These are phyloP conservation scores for Melieria picta DNA, from an alignment of 2,888 invertebrate species.

Conservation along the genomic window DNA sequence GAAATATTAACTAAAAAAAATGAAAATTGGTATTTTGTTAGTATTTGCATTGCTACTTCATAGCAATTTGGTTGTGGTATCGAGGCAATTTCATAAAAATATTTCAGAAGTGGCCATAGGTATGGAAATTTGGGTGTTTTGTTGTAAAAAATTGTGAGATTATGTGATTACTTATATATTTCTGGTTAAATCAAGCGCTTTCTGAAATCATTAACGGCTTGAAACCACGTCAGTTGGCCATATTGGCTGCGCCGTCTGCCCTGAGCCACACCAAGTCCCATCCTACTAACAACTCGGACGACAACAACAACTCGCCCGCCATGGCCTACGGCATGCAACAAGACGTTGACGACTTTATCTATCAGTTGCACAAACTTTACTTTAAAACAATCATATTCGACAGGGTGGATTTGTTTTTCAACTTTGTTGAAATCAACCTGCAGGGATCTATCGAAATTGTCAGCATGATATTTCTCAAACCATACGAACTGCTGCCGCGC, in stretches of 20 bases:
- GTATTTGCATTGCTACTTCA: background rate
- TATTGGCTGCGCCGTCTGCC: slow-evolving; percentile 47
- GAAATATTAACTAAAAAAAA: slow-evolving; percentile 14
- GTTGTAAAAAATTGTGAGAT: too few species aligned
- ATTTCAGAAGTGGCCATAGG: slow-evolving; percentile 57
- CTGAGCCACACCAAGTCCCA: slow-evolving; percentile 8
- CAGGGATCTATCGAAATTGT: slow-evolving; percentile 60
- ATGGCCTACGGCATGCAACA: slow-evolving; percentile 38
- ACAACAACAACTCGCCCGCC: background rate
- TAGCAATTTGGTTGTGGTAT: slow-evolving; percentile 5
- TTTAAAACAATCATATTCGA: slow-evolving; percentile 61
- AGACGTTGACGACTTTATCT: slow-evolving; percentile 60
- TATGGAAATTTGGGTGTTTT: slow-evolving; percentile 20
- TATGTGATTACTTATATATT: background rate
- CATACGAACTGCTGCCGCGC: slow-evolving; percentile 52
- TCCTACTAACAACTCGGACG: background rate
- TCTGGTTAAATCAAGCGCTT: slow-evolving; percentile 49
- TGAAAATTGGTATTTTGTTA: slow-evolving; percentile 17
- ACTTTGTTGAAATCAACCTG: slow-evolving; percentile 58
- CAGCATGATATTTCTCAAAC: slow-evolving; percentile 61
- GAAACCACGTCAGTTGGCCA: slow-evolving; percentile 55
- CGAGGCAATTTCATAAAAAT: slow-evolving; percentile 42
- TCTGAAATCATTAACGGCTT: slow-evolving; percentile 62
- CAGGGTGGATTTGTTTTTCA: slow-evolving; percentile 57
- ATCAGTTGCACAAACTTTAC: slow-evolving; percentile 55